These are phyloP conservation scores for Ylistrum balloti DNA, from an alignment of 1,140 invertebrate species.

Conservation along the genomic window DNA sequence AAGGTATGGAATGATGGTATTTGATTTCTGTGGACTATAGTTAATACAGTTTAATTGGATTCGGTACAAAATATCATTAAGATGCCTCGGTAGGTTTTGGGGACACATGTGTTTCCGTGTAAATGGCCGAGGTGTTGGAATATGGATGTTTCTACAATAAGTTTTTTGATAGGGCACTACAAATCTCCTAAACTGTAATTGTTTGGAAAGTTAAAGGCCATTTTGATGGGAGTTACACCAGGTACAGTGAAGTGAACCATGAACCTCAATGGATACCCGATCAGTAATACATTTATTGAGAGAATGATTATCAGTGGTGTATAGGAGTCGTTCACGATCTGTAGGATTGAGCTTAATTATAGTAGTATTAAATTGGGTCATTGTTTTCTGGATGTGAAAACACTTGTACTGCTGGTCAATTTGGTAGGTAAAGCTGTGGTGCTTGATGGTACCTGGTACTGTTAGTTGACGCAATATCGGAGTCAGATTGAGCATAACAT, in stretches of 20 bases:
- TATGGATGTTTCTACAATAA: conserved; percentile 20
- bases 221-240: neutral
- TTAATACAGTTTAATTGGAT: conserved; percentile 40
- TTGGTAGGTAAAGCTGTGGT: too few species aligned
- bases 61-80: conserved; percentile 29
- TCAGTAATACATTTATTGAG: neutral
- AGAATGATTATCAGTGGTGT: neutral
- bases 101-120: neutral
- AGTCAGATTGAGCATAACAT: too few species aligned
- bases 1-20: conserved; percentile 31
- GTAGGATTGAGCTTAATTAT: too few species aligned
- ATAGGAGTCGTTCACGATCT: too few species aligned
- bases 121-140: neutral
- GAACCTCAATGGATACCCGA: neutral
- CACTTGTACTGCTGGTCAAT: too few species aligned
- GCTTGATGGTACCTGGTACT: too few species aligned
- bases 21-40: neutral
- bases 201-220: conserved; percentile 14
- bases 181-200: conserved; percentile 36
- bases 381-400: too few species aligned
- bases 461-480: too few species aligned
- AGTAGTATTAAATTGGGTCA: too few species aligned
- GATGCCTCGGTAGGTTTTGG: neutral
- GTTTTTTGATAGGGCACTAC: conserved; percentile 3
- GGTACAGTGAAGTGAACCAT: conserved; percentile 1